phyloP scores from a whole-genome alignment of 2,113 vertebrate species.

The Peucedramus taeniatus region DNA sequence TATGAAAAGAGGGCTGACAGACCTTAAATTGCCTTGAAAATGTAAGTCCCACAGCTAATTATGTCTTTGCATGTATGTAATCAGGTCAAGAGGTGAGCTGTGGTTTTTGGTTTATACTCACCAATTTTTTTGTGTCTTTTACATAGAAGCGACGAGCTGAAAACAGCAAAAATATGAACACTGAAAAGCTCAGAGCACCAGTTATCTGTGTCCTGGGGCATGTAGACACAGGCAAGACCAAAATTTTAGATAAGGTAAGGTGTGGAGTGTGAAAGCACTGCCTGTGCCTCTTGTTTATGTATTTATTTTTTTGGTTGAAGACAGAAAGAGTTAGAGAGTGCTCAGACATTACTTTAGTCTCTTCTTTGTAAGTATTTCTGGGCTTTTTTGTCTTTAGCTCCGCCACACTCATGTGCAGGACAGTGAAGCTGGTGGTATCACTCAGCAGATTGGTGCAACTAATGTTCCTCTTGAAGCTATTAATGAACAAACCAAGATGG shows the following conservation, averaged over 20 bases:
- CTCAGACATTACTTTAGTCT: background rate
- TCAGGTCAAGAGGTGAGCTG: background rate
- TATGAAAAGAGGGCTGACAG: background rate
- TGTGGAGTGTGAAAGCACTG: background rate
- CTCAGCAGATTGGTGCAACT: constrained; percentile 97
- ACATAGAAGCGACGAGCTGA: constrained; percentile 88
- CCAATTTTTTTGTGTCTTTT: background rate
- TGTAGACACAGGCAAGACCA: constrained; percentile 97
- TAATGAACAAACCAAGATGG: constrained; percentile 94
- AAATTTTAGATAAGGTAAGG: constrained; percentile 96
- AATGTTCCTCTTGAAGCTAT: constrained; percentile 94
- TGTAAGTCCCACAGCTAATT: background rate
- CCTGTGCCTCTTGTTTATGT: background rate
- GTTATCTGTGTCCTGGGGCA: constrained; percentile 97
- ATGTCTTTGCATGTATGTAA: background rate
- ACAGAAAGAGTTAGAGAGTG: background rate
- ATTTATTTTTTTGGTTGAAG: background rate
- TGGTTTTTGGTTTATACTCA: background rate
- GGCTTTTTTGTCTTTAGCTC: constrained; percentile 69
- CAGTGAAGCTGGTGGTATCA: constrained; percentile 95
- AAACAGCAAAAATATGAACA: constrained; percentile 85
- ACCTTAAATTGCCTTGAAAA: background rate
- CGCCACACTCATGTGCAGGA: constrained; percentile 95
- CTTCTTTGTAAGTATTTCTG: background rate
- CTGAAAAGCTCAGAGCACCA: constrained; percentile 84